Percentiles rank a stretch among this genome's conserved stretches.
Evolutionary conservation across 1,140 invertebrate species (phyloP).

Genomic region (Aleiodes sp.): DNA sequence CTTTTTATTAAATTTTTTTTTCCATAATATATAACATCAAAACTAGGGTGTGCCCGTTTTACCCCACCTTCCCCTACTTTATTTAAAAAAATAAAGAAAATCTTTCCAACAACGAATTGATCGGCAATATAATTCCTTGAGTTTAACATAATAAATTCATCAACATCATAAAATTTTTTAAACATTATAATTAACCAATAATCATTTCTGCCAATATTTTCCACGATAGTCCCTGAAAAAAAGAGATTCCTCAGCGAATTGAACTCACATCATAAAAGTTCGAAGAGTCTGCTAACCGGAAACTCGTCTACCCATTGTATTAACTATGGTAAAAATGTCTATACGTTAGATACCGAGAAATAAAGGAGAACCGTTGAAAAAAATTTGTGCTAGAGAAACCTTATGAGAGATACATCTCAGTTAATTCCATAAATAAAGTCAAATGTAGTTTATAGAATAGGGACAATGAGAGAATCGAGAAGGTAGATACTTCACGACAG

Average conservation of each 20-base stretch:
- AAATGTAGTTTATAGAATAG: constrained; percentile 28
- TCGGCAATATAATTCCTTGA: too few relatives aligned
- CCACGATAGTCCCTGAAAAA: constrained; percentile 21
- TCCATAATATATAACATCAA: too few relatives aligned
- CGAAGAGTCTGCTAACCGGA: constrained; percentile 9
- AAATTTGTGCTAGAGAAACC: constrained; percentile 39
- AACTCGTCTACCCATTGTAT: constrained; percentile 28
- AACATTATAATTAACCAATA: too few relatives aligned
- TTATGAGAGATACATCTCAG: constrained; percentile 51
- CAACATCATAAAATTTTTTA: too few relatives aligned
- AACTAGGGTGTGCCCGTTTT: too few relatives aligned
- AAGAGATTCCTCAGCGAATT: neutral
- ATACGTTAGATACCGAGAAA: constrained; percentile 28
- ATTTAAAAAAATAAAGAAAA: too few relatives aligned
- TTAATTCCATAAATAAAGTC: constrained; percentile 59
- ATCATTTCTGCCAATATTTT: too few relatives aligned
- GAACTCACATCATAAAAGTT: neutral
- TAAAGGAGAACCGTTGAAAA: constrained; percentile 55
- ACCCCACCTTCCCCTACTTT: too few relatives aligned
- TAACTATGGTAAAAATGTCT: neutral
- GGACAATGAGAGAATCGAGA: constrained; percentile 3
- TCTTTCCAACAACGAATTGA: too few relatives aligned
- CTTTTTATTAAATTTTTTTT: too few relatives aligned
- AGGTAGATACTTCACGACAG: constrained; percentile 34
- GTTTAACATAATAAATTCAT: too few relatives aligned